Evolutionary conservation across 1,140 invertebrate species (phyloP).

Genomic region (Melanaphis sacchari): DNA sequence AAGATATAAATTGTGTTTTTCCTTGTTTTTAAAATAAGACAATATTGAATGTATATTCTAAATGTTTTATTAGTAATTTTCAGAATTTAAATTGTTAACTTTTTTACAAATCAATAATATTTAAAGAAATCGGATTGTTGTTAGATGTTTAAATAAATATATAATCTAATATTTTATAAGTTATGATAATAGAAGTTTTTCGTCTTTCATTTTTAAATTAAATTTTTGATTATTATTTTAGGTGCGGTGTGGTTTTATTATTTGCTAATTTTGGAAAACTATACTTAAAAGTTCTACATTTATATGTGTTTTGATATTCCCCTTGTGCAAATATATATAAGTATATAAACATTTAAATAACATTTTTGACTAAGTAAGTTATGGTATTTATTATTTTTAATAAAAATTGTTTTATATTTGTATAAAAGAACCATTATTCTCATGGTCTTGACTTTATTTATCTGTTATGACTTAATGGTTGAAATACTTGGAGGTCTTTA

Average conservation of each 20-base stretch:
- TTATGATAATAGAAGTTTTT: background rate
- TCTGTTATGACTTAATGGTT: background rate
- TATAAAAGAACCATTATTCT: constrained; percentile 1
- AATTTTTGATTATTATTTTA: background rate
- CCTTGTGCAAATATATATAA: background rate
- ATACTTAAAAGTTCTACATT: background rate
- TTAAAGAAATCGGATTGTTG: too few species aligned
- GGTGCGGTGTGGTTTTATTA: background rate
- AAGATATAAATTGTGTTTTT: background rate
- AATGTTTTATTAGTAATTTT: background rate
- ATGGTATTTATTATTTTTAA: background rate
- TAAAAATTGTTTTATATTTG: background rate
- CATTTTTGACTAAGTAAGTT: background rate
- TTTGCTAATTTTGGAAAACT: background rate
- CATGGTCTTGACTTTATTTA: background rate
- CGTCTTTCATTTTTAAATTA: background rate
- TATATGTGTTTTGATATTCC: background rate
- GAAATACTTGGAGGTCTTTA: background rate
- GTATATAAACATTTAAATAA: background rate
- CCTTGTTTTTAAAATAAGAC: background rate
- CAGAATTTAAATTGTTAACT: background rate
- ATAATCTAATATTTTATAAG: background rate
- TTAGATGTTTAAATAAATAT: background rate
- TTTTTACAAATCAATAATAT: too few species aligned
- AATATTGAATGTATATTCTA: background rate